Evolutionary conservation across 2,113 vertebrate genomes (phyloP), one percentile per base, ranked within the genome.

Genomic region (Mugil cephalus): DNA sequence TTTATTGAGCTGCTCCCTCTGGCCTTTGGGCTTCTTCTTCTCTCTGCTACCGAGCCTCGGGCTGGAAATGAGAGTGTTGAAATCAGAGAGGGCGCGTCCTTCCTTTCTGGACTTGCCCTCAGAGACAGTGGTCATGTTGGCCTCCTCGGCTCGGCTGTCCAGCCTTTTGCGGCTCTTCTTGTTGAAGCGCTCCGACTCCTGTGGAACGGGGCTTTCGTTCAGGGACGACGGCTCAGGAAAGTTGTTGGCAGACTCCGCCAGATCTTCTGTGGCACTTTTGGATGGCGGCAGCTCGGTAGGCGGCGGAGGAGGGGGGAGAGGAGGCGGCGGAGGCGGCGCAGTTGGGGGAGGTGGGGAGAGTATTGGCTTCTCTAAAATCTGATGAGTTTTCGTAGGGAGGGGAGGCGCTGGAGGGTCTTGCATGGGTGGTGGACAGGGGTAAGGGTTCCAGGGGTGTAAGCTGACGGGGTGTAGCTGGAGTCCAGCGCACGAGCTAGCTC

Each of bases 101-200:
- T 99, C 98, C 81, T 99, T 99, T 88, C 96, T 97, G n/a, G 95
- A 95, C 59, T 96, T 98, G 46, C 96, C 95, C 83, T 99, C 97
- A 0, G 97, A 96, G 65, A 98, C 95, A 4, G 94, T 95, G 83
- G 96, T 93, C 75, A 98, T 94, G 0, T 92, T 97, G 45, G 95
- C 95, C 82, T 98, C 98, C 75, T 98, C 98, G 0, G 96, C 96
- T 30, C 96, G 91, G 90, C 96, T 98, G 86, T 99, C 98, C 36
- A 98, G 86, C 51, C 96, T 95, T 79, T 98, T 98, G 15, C 96
- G 94, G 77, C 93, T 96, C 91, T 98, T 99, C 91, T 98, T 99
- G 60, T 93, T 94, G 8, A 97, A 98, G 42, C 95, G 97, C 63
- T 99, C 98, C 0, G 96, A 94, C 83, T 97, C 94, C 87, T 97